Evolutionary conservation across 1,140 invertebrate genomes (phyloP).

Genomic region (Drosophila pectinifera): DNA sequence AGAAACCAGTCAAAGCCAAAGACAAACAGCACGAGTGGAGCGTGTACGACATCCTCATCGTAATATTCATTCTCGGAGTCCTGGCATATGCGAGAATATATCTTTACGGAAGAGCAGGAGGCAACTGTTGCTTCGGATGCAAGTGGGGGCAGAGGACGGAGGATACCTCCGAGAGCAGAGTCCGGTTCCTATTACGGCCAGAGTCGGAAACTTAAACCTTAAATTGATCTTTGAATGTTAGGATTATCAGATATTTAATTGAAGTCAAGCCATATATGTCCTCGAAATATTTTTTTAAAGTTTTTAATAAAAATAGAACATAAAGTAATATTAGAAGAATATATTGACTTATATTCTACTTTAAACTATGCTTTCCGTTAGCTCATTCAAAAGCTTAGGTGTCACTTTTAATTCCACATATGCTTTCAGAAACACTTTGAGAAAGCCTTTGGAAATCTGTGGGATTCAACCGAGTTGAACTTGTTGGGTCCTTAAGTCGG

Average conservation of each 20-base stretch:
- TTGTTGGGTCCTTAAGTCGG: no score
- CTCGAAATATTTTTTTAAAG: background rate
- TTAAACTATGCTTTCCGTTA: background rate
- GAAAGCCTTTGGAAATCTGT: background rate
- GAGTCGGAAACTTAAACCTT: background rate
- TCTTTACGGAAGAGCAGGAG: conserved; percentile 2
- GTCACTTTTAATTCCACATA: background rate
- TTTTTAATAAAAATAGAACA: background rate
- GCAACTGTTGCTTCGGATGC: conserved; percentile 26
- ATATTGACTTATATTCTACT: background rate
- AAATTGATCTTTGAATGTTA: background rate
- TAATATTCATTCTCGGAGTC: conserved; percentile 16
- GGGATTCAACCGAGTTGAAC: background rate
- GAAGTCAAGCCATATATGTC: background rate
- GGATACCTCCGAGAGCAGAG: background rate
- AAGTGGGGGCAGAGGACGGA: conserved; percentile 13
- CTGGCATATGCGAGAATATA: conserved; percentile 12
- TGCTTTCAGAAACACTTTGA: background rate
- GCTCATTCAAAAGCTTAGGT: no score
- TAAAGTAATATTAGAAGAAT: no score
- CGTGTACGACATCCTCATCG: conserved; percentile 16
- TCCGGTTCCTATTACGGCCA: background rate
- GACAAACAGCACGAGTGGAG: conserved; percentile 12
- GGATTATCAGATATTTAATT: background rate
- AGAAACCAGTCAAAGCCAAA: background rate